phyloP scores from a whole-genome alignment of 2,888 invertebrate species.

The Meta bourneti region DNA sequence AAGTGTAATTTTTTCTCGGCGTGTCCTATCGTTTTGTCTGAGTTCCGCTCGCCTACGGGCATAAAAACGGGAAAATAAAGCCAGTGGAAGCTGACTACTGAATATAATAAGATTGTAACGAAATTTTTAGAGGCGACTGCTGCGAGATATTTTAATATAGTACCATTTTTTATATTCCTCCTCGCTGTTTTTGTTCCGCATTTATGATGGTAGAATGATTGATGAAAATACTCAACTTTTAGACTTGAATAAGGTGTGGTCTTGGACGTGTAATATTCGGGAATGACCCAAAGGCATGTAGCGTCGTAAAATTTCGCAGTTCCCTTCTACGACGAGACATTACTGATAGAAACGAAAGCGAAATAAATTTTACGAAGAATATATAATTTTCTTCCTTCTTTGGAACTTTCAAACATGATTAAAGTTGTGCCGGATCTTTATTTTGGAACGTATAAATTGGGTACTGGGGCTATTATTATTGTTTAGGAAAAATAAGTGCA shows the following conservation, averaged over 20 bases:
- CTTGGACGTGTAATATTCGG: slow-evolving; percentile 1
- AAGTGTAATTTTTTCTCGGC: background rate
- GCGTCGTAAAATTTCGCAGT: slow-evolving; percentile 18
- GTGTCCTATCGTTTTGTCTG: slow-evolving; percentile 15
- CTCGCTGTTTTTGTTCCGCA: background rate
- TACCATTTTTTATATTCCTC: background rate
- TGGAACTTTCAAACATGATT: background rate
- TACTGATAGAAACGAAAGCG: background rate
- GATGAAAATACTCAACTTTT: slow-evolving; percentile 43
- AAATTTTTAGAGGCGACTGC: slow-evolving; percentile 30
- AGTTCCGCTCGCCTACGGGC: slow-evolving; percentile 19
- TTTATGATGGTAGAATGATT: slow-evolving; percentile 23
- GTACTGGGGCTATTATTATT: background rate
- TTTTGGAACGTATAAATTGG: background rate
- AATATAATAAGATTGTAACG: slow-evolving; percentile 42
- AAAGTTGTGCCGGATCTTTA: background rate
- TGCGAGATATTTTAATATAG: slow-evolving; percentile 32
- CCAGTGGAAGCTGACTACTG: slow-evolving; percentile 6
- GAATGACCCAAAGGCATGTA: slow-evolving; percentile 34
- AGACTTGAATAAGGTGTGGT: slow-evolving; percentile 26
- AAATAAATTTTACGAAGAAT: background rate
- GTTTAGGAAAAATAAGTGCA: no score
- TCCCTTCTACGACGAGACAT: background rate
- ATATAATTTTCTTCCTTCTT: background rate
- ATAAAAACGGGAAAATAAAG: slow-evolving; percentile 39